phyloP scores from a whole-genome alignment of 1,140 invertebrate genomes.

The Orussus abietinus region DNA sequence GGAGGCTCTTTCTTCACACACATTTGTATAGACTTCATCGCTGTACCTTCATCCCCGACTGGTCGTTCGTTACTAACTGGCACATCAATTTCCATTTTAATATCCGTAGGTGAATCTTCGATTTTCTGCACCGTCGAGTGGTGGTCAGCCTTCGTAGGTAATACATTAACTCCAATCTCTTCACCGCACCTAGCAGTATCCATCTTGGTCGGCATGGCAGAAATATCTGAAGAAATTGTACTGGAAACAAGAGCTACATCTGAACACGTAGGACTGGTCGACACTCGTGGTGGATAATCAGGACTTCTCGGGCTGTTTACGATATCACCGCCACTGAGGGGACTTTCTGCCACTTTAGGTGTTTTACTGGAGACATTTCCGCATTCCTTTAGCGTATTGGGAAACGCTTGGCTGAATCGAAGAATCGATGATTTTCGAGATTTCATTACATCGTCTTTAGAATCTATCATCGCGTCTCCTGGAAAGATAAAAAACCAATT shows the following conservation, averaged over 20 bases:
- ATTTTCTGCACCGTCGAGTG: conserved; percentile 1
- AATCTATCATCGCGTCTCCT: conserved; percentile 28
- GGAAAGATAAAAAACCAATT: conserved; percentile 9
- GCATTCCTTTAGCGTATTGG: conserved; percentile 31
- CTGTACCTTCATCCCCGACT: conserved; percentile 2
- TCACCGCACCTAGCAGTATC: conserved; percentile 27
- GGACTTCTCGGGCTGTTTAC: conserved; percentile 43
- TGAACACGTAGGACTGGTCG: conserved; percentile 30
- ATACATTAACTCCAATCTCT: conserved; percentile 10
- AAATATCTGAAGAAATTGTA: no score
- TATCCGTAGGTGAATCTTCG: neutral
- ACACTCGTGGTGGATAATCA: conserved; percentile 43
- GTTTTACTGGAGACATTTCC: conserved; percentile 40
- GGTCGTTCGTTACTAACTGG: conserved; percentile 1
- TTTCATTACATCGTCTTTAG: conserved; percentile 17
- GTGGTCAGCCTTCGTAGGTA: conserved; percentile 13
- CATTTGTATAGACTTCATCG: neutral
- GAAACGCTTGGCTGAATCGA: conserved; percentile 18
- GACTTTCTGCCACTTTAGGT: conserved; percentile 41
- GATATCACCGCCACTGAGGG: conserved; percentile 37
- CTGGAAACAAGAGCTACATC: conserved; percentile 26
- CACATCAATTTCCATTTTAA: conserved; percentile 12
- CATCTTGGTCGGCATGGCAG: conserved; percentile 21
- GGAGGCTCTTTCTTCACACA: conserved; percentile 24
- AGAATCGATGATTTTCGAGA: no score